A percentile compares a stretch with the other conserved stretches of the same genome.
Evolutionary conservation across 1,140 invertebrate species (phyloP).

Genomic region (Aporrectodea caliginosa): DNA sequence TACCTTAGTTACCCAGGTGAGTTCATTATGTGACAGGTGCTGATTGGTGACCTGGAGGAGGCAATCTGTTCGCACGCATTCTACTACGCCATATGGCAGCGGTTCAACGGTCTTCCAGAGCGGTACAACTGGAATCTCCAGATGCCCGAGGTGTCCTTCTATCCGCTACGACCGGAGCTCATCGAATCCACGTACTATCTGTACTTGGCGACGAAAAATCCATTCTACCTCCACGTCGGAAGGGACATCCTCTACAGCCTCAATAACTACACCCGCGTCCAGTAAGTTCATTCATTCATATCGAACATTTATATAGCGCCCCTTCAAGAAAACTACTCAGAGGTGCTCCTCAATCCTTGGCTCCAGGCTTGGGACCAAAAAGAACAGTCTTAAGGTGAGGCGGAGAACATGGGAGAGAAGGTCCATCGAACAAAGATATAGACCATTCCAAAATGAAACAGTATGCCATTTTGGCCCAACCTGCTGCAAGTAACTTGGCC

Average conservation of each 20-base stretch:
- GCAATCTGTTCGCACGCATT: slow-evolving; percentile 69
- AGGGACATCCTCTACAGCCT: slow-evolving; percentile 63
- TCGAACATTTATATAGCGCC: no score
- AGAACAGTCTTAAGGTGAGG: no score
- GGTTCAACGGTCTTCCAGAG: slow-evolving; percentile 66
- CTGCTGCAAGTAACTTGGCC: no score
- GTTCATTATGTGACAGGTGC: slow-evolving; percentile 55
- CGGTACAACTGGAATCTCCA: slow-evolving; percentile 67
- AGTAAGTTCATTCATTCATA: no score
- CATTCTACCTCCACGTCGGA: slow-evolving; percentile 70
- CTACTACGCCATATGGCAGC: slow-evolving; percentile 66
- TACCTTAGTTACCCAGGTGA: neutral
- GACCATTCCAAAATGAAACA: no score
- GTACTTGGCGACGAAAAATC: slow-evolving; percentile 68
- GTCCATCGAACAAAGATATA: no score
- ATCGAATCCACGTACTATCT: slow-evolving; percentile 69
- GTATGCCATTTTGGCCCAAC: no score
- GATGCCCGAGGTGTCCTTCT: slow-evolving; percentile 65
- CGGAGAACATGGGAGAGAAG: no score
- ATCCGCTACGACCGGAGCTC: slow-evolving; percentile 67
- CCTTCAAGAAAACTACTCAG: no score
- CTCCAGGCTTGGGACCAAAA: no score
- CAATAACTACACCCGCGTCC: slow-evolving; percentile 61
- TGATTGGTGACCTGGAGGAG: slow-evolving; percentile 69
- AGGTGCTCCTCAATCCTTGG: no score